A percentile compares a stretch with the other conserved stretches of the same genome.
Evolutionary conservation across 2,113 vertebrate genomes (phyloP).

Genomic region (Recurvirostra avosetta): DNA sequence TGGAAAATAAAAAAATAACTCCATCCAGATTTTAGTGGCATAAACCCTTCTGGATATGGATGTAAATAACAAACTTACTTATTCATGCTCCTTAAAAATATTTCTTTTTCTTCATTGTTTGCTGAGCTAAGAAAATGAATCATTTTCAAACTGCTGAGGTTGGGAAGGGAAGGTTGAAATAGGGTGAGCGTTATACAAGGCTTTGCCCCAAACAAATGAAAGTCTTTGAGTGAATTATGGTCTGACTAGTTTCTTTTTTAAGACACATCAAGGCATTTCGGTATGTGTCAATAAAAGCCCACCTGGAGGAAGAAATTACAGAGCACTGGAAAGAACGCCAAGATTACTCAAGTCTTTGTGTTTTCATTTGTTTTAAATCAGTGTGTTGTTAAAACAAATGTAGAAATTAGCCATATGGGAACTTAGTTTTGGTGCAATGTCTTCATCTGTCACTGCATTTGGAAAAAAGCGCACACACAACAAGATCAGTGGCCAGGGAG

Average conservation of each 20-base stretch:
- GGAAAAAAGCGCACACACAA: not conserved
- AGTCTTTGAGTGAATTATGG: constrained; percentile 28
- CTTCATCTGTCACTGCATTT: constrained; percentile 79
- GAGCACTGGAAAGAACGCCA: constrained; percentile 45
- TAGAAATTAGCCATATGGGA: constrained; percentile 80
- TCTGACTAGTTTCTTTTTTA: constrained; percentile 19
- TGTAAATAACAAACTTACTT: not conserved
- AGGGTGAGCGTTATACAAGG: not conserved
- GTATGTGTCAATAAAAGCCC: constrained; percentile 56
- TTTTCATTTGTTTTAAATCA: constrained; percentile 76
- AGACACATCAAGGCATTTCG: constrained; percentile 52
- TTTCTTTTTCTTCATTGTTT: not conserved
- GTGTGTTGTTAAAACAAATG: constrained; percentile 78
- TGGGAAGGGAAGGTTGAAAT: not conserved
- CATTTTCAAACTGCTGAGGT: not conserved
- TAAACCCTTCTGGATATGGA: not conserved
- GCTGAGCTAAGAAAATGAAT: not conserved
- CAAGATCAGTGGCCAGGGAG: constrained; percentile 55
- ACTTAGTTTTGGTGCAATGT: constrained; percentile 72
- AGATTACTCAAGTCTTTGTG: constrained; percentile 61
- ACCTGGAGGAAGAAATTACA: constrained; percentile 60
- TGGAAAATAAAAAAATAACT: not conserved
- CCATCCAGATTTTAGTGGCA: not conserved
- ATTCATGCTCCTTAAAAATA: not conserved
- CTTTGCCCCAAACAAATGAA: constrained; percentile 30